These are phyloP conservation scores for Morus bassanus DNA, from an alignment of 2,797 vertebrate genomes.

Conservation along the genomic window DNA sequence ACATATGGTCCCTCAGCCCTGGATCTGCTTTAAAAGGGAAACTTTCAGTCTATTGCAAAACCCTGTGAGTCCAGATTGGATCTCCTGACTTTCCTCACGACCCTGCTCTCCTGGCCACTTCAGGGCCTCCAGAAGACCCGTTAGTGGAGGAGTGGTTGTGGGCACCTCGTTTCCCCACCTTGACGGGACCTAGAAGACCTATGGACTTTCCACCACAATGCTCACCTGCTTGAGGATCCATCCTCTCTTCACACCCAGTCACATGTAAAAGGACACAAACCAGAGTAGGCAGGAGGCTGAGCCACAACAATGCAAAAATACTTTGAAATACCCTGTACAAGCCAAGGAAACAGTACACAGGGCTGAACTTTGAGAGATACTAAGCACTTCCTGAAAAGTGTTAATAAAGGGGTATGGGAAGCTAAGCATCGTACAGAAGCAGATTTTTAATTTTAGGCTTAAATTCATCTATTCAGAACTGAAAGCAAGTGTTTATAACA, in stretches of 20 bases:
- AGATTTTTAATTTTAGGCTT: neutral
- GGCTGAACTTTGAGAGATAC: neutral
- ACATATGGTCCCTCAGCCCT: constrained; percentile 16
- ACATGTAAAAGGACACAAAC: neutral
- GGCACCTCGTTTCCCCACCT: neutral
- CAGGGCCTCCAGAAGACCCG: neutral
- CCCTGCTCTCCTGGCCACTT: neutral
- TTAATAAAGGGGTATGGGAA: neutral
- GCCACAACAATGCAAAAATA: neutral
- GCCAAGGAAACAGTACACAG: neutral
- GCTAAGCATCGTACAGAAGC: neutral
- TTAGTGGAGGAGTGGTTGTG: neutral
- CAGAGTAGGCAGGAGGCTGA: neutral
- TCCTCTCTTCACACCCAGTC: neutral
- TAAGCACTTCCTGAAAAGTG: neutral
- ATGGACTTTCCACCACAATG: neutral
- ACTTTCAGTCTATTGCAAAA: neutral
- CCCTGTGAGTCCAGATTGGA: neutral
- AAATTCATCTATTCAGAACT: neutral
- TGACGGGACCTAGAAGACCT: neutral
- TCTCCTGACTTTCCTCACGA: neutral
- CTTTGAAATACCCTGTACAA: neutral
- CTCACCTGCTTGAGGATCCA: neutral
- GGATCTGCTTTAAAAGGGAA: neutral
- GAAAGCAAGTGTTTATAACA: neutral